phyloP scores from a whole-genome alignment of 2,797 vertebrate species.

The Podarcis siculus region DNA sequence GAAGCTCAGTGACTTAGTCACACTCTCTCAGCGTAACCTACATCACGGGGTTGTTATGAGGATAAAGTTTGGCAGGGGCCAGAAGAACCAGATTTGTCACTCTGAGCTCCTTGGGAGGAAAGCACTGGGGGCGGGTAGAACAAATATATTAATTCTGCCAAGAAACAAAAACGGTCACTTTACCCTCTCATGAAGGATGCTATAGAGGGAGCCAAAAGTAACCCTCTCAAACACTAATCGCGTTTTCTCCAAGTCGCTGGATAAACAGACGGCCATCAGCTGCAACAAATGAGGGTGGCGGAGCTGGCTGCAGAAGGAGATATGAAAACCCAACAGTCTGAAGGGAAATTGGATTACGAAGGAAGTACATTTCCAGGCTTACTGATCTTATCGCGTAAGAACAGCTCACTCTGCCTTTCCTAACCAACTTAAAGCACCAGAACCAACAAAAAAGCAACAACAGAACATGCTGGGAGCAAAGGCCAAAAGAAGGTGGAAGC shows the following conservation, averaged over 20 bases:
- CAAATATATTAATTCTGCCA: not conserved
- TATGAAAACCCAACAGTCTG: not conserved
- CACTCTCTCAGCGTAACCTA: not conserved
- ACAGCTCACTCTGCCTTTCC: not conserved
- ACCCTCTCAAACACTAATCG: constrained; percentile 80
- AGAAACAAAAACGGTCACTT: not conserved
- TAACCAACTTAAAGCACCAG: not conserved
- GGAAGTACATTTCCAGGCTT: not conserved
- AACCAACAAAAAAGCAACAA: not conserved
- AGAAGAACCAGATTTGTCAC: not conserved
- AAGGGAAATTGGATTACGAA: not conserved
- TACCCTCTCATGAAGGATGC: constrained; percentile 82
- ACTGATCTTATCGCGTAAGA: not conserved
- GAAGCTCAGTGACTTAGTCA: not conserved
- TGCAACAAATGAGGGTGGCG: constrained; percentile 78
- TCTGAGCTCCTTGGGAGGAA: not conserved
- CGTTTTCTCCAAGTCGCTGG: constrained; percentile 74
- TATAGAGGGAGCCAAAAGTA: constrained; percentile 77
- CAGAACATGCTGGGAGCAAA: not conserved
- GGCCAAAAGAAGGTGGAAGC: not conserved
- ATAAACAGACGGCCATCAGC: constrained; percentile 79
- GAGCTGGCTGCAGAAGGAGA: constrained; percentile 72
- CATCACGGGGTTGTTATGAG: not conserved
- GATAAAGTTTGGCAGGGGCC: not conserved
- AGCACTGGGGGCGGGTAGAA: not conserved